A percentile compares a stretch with the other conserved stretches of the same genome.
These are phyloP conservation scores for Noctua janthe DNA, from an alignment of 2,888 invertebrate genomes.

Conservation along the genomic window DNA sequence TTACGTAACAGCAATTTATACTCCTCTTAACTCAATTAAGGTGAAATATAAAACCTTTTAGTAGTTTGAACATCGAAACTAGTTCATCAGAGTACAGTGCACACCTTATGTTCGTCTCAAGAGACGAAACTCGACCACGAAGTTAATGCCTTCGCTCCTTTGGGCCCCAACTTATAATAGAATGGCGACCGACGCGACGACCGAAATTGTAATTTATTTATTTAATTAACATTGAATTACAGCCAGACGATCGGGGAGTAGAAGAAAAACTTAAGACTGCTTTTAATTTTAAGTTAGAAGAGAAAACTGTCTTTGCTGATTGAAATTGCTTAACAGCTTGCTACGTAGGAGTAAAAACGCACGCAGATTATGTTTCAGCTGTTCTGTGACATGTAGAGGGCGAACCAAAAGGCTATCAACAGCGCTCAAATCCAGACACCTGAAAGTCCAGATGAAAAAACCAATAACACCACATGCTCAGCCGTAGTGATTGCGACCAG, in stretches of 20 bases:
- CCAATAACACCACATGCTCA: background rate
- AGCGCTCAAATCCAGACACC: too few relatives aligned
- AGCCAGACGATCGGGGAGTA: slow-evolving; percentile 19
- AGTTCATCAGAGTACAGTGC: slow-evolving; percentile 36
- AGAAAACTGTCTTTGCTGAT: background rate
- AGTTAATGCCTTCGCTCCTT: slow-evolving; percentile 62
- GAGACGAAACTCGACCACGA: slow-evolving; percentile 62
- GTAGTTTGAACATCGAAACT: slow-evolving; percentile 27
- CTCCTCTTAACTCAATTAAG: background rate
- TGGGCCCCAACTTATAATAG: slow-evolving; percentile 65
- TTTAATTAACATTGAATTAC: slow-evolving; percentile 59
- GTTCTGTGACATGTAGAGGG: too few relatives aligned
- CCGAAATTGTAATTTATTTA: slow-evolving; percentile 61
- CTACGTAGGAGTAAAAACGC: too few relatives aligned
- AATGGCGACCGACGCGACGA: slow-evolving; percentile 43
- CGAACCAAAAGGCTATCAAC: too few relatives aligned
- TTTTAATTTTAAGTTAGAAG: slow-evolving; percentile 2
- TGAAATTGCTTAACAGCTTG: background rate
- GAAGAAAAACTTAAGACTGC: slow-evolving; percentile 2
- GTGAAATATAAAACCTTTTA: slow-evolving; percentile 43
- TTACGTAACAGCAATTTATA: background rate
- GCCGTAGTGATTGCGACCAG: background rate
- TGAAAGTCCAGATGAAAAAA: too few relatives aligned
- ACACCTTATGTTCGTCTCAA: slow-evolving; percentile 45
- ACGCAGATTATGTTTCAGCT: too few relatives aligned